Evolutionary conservation across 92 coral and sea anemone genomes (phyloP).

Genomic region (Desmophyllum pertusum): DNA sequence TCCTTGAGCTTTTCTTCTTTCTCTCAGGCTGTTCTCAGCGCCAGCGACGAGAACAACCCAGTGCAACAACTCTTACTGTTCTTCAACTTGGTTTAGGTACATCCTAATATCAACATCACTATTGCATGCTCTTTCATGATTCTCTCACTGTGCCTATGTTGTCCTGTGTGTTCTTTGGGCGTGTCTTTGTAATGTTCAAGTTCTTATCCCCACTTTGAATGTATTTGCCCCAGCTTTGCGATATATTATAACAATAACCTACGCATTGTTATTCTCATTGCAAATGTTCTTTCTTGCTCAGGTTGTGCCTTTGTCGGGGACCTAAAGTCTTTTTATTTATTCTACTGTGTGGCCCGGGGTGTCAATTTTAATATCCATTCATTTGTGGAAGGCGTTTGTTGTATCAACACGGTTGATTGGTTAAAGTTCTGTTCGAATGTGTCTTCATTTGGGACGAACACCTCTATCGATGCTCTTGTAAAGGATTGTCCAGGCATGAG

Average conservation of each 20-base stretch:
- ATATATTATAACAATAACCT: not conserved
- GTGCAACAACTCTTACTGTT: not conserved
- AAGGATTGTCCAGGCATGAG: not conserved
- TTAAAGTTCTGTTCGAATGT: not conserved
- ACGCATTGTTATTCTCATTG: not conserved
- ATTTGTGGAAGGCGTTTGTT: too few species aligned
- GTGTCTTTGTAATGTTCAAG: not conserved
- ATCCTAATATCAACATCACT: not conserved
- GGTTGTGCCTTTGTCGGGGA: not conserved
- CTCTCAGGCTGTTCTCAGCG: constrained; percentile 33
- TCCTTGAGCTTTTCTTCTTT: not conserved
- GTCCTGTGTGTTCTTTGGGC: not conserved
- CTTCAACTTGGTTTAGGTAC: constrained; percentile 21
- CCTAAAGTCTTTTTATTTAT: not conserved
- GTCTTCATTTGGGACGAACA: not conserved
- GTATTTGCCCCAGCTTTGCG: not conserved
- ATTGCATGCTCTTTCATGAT: not conserved
- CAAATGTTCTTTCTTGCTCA: too few species aligned
- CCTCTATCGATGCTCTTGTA: not conserved
- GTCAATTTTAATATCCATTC: too few species aligned
- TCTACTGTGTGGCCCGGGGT: not conserved
- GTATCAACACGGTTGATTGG: too few species aligned
- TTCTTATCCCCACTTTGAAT: not conserved
- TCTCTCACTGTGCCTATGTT: not conserved
- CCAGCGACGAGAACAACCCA: constrained; percentile 5